These are phyloP conservation scores for Myiagra hebetior DNA, from an alignment of 2,113 vertebrate species.

Conservation along the genomic window DNA sequence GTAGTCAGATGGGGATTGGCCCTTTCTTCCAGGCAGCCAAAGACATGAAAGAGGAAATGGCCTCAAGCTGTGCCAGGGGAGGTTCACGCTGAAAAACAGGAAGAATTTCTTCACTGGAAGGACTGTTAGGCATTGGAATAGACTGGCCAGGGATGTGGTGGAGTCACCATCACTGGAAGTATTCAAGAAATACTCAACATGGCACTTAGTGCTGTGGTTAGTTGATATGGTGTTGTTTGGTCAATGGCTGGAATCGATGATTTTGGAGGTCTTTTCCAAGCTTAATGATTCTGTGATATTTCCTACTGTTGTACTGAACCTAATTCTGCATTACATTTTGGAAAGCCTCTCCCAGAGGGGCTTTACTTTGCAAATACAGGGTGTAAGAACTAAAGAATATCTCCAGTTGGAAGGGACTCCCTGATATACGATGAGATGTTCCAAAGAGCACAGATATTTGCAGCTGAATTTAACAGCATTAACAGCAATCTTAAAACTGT, in stretches of 20 bases:
- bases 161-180: not conserved
- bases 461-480: not conserved
- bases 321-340: not conserved
- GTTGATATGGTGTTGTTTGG: not conserved
- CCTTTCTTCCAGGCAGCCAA: not conserved
- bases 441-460: not conserved
- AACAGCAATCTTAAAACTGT: not conserved
- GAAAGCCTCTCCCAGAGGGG: not conserved
- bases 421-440: not conserved
- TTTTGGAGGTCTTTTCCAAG: not conserved
- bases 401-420: not conserved
- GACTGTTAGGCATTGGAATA: not conserved
- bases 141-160: not conserved
- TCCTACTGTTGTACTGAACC: not conserved
- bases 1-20: not conserved
- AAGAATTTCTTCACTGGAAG: not conserved
- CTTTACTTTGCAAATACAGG: not conserved
- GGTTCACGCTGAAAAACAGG: not conserved
- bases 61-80: not conserved
- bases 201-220: not conserved
- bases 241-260: accelerated
- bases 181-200: not conserved
- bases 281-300: not conserved
- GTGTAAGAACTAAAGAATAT: not conserved
- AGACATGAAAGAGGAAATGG: not conserved